Evolutionary conservation across 2,797 vertebrate genomes (phyloP).

Genomic region (Tokudaia muenninki): DNA sequence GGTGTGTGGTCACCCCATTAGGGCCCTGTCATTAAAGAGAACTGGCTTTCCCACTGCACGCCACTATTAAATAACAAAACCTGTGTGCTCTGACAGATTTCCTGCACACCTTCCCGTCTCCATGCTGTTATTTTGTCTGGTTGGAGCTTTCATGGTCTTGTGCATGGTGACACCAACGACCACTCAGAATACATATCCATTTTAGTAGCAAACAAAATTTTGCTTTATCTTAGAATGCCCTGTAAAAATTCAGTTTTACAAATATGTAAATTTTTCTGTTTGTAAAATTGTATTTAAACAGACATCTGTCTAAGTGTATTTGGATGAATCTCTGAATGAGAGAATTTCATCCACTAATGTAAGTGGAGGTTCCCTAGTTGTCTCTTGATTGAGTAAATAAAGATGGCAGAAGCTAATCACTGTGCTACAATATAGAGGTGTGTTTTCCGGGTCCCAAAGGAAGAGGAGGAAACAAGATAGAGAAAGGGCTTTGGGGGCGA

Average conservation of each 20-base stretch:
- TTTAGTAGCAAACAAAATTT: background rate
- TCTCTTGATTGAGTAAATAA: too few relatives aligned
- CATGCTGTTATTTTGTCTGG: background rate
- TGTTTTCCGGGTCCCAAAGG: too few relatives aligned
- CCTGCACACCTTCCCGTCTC: background rate
- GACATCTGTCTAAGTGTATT: background rate
- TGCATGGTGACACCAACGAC: background rate
- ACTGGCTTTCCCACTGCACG: background rate
- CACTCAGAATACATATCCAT: background rate
- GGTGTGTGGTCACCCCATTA: too few relatives aligned
- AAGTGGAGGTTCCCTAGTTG: too few relatives aligned
- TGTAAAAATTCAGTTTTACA: background rate
- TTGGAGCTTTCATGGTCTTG: background rate
- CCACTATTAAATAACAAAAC: background rate
- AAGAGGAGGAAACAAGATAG: too few relatives aligned
- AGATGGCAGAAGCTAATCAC: too few relatives aligned
- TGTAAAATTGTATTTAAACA: background rate
- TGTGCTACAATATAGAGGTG: too few relatives aligned
- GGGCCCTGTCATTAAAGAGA: background rate
- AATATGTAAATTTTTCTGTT: background rate
- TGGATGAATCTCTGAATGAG: background rate
- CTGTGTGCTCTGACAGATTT: background rate
- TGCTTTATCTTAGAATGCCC: background rate
- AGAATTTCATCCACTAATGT: background rate
- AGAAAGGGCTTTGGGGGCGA: too few relatives aligned